phyloP scores from a whole-genome alignment of 2,888 invertebrate species.

The Apodemia mormo region DNA sequence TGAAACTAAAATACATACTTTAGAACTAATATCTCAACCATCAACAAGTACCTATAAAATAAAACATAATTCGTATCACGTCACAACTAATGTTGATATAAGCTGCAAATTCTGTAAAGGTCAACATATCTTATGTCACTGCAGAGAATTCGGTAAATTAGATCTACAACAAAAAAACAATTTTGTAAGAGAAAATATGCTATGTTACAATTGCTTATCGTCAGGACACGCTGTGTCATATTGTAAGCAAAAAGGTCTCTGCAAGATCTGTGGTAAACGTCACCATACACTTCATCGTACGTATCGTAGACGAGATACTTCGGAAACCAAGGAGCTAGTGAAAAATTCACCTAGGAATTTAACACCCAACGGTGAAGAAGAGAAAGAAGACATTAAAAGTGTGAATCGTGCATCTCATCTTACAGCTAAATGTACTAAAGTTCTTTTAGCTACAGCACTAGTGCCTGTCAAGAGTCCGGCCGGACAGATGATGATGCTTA shows the following conservation, averaged over 20 bases:
- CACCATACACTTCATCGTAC: conserved; percentile 12
- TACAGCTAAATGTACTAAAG: conserved; percentile 25
- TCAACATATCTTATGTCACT: conserved; percentile 30
- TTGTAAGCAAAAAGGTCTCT: neutral
- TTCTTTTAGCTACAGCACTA: conserved; percentile 39
- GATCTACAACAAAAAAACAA: conserved; percentile 21
- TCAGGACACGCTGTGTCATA: neutral
- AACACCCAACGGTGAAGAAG: neutral
- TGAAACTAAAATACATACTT: conserved; percentile 32
- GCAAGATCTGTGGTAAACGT: conserved; percentile 6
- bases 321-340: neutral
- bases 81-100: neutral
- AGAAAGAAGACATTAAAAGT: neutral
- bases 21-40: conserved; percentile 24
- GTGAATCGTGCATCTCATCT: conserved; percentile 24
- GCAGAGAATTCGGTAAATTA: conserved; percentile 28
- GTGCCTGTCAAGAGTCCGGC: conserved; percentile 31
- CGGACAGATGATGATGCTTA: conserved; percentile 33
- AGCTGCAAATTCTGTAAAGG: conserved; percentile 26
- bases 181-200: conserved; percentile 22
- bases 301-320: neutral
- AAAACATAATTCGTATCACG: conserved; percentile 9
- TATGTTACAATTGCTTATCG: conserved; percentile 30
- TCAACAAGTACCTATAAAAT: neutral
- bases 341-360: neutral